These are phyloP conservation scores for Scotopteryx bipunctaria DNA, from an alignment of 2,888 invertebrate species.

Conservation along the genomic window DNA sequence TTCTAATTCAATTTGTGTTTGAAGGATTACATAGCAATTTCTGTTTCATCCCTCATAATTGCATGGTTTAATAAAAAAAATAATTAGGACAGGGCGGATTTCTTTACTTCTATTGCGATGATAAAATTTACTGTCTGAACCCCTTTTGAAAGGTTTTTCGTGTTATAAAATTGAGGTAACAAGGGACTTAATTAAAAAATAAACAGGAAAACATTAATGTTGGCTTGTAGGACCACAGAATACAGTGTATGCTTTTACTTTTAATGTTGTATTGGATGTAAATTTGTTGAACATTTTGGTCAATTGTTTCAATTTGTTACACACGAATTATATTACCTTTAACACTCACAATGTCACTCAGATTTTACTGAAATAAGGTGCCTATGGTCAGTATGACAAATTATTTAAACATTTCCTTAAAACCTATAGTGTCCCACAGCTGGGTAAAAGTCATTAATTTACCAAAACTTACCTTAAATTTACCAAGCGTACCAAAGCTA, in stretches of 20 bases:
- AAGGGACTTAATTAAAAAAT: neutral
- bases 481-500: no score
- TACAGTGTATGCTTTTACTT: neutral
- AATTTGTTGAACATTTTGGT: no score
- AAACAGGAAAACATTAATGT: neutral
- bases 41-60: constrained; percentile 35
- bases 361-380: no score
- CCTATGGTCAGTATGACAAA: no score
- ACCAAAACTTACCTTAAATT: no score
- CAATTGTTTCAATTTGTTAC: no score
- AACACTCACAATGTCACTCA: no score
- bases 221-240: neutral
- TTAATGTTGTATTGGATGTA: no score
- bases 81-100: constrained; percentile 22
- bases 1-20: constrained; percentile 43
- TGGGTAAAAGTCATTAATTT: no score
- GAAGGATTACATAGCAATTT: constrained; percentile 43
- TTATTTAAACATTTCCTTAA: no score
- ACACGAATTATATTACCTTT: no score
- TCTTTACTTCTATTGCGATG: constrained; percentile 23
- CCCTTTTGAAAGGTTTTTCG: constrained; percentile 5
- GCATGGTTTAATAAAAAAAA: constrained; percentile 30
- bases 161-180: neutral
- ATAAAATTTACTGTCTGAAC: constrained; percentile 2
- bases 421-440: no score